phyloP scores from a whole-genome alignment of 2,888 invertebrate species.

The Mythimna loreyi region DNA sequence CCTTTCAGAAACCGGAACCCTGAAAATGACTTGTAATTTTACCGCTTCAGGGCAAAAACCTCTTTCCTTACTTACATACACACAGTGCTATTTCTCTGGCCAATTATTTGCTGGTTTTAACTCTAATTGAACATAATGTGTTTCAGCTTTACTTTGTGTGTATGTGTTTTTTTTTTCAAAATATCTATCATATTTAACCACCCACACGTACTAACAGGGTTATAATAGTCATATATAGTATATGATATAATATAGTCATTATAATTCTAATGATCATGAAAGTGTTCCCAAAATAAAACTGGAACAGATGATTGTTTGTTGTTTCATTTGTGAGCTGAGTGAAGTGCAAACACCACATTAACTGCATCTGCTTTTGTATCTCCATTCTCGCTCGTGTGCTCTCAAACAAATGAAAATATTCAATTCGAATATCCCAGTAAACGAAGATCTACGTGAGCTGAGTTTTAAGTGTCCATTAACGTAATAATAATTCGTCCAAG shows the following conservation, averaged over 20 bases:
- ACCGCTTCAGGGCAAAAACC: not conserved
- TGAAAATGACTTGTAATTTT: not conserved
- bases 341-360: slow-evolving; percentile 22
- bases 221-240: too few species aligned
- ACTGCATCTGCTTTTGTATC: slow-evolving; percentile 24
- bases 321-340: slow-evolving; percentile 15
- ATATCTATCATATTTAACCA: not conserved
- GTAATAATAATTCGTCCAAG: slow-evolving; percentile 65
- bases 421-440: slow-evolving; percentile 36
- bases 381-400: slow-evolving; percentile 15
- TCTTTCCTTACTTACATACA: not conserved
- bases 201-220: too few species aligned
- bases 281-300: not conserved
- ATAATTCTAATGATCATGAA: not conserved
- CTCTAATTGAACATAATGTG: not conserved
- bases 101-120: not conserved
- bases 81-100: not conserved
- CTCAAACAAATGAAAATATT: slow-evolving; percentile 48
- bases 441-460: slow-evolving; percentile 52
- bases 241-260: too few species aligned
- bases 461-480: slow-evolving; percentile 61
- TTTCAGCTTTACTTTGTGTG: not conserved
- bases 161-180: not conserved
- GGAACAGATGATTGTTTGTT: not conserved
- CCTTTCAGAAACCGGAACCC: too few species aligned